These are phyloP conservation scores for Geopemphigus sp. DNA, from an alignment of 1,140 invertebrate species.

Conservation along the genomic window DNA sequence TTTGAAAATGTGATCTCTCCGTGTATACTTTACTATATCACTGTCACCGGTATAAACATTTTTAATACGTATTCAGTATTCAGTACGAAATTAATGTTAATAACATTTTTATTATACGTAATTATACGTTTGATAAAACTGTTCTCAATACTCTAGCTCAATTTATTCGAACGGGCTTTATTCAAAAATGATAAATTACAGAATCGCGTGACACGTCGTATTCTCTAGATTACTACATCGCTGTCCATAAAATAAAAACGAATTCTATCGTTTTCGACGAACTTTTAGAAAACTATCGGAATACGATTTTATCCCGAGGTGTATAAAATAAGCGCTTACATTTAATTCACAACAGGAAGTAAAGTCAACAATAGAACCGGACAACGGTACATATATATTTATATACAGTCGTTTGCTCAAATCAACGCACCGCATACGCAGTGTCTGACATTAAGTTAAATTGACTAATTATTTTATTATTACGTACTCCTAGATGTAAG, in stretches of 20 bases:
- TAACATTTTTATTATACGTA: too few relatives aligned
- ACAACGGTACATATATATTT: background rate
- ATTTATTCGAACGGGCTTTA: too few relatives aligned
- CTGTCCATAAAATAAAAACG: background rate
- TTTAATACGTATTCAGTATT: too few relatives aligned
- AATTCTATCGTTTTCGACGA: background rate
- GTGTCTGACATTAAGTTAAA: constrained; percentile 5
- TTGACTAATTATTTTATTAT: constrained; percentile 32
- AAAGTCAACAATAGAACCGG: constrained; percentile 7
- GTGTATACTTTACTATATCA: too few relatives aligned
- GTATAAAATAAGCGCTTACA: background rate
- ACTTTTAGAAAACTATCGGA: background rate
- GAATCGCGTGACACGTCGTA: too few relatives aligned
- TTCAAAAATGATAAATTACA: too few relatives aligned
- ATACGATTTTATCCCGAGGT: background rate
- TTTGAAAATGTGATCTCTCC: too few relatives aligned
- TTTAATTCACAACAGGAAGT: constrained; percentile 24
- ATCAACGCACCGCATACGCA: background rate
- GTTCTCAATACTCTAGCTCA: too few relatives aligned
- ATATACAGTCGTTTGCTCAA: background rate
- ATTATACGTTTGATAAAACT: too few relatives aligned
- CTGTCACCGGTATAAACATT: too few relatives aligned
- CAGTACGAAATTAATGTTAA: too few relatives aligned
- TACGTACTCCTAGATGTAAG: background rate
- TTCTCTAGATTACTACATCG: too few relatives aligned